phyloP scores from a whole-genome alignment of 2,797 vertebrate genomes.

The Sebastes paucispinis region DNA sequence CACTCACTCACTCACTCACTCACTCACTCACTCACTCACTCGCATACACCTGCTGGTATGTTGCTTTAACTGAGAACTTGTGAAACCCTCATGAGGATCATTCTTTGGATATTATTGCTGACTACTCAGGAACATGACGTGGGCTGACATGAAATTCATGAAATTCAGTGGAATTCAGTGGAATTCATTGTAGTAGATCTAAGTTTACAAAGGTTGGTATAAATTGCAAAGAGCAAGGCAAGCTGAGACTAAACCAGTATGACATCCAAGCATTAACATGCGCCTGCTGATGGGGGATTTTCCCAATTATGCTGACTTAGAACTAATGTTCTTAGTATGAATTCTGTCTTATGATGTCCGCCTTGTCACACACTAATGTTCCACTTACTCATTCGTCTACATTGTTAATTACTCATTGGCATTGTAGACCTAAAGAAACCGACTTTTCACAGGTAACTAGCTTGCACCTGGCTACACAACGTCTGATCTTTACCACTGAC shows the following conservation, averaged over 20 bases:
- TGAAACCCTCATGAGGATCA: conserved; percentile 59
- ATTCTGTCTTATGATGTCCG: background rate
- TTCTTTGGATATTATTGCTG: conserved; percentile 54
- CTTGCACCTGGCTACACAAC: conserved; percentile 23
- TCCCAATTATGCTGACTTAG: background rate
- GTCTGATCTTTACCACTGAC: conserved; percentile 22
- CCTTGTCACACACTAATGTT: background rate
- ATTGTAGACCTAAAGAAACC: background rate
- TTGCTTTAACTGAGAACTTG: conserved; percentile 45
- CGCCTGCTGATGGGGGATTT: conserved; percentile 37
- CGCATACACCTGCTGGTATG: conserved; percentile 65
- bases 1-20: background rate
- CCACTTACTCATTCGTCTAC: conserved; percentile 2
- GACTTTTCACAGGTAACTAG: background rate
- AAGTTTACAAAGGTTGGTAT: background rate
- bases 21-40: conserved; percentile 4
- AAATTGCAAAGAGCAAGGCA: background rate
- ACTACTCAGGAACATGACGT: conserved; percentile 27
- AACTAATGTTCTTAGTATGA: background rate
- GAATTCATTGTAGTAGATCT: background rate
- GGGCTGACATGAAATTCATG: background rate
- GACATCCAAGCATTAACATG: background rate
- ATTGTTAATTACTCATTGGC: conserved; percentile 27
- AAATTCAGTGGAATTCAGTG: background rate
- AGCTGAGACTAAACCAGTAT: conserved; percentile 8